Evolutionary conservation across 2,797 vertebrate species (phyloP), one percentile per base, ranked within the genome.

Genomic region (Schizothorax lantsangensis): DNA sequence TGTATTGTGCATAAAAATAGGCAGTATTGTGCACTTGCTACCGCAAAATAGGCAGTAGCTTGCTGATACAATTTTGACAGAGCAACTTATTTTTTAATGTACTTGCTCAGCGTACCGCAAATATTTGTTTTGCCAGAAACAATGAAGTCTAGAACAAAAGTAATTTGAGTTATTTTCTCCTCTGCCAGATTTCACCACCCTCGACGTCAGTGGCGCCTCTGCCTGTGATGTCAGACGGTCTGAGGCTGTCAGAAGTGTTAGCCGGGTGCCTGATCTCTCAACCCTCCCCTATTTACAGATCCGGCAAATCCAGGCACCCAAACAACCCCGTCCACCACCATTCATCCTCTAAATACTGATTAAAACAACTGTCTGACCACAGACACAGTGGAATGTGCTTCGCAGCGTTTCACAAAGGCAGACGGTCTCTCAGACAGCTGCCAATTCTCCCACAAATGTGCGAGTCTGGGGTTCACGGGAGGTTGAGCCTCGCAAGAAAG

Each of bases 331-430:
- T 15, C 36, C 86, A 64, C 84, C 66, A 45, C 30, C 69, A 19
- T 75, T 79, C 47, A 80, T 36, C 36, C 36, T 71, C 84, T 36
- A 84, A 85, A 85, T 38, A 36, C 73, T 84, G 66, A 71, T 86
- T n/a, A 86, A 84, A 89, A 86, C 79, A 59, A 79, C 66, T 14
- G 21, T 59, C 64, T 78, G 68, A 81, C 82, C 81, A 49, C 88
- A 89, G 78, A 86, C 73, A 0, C 38, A 2, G 36, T 79, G 86
- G 89, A 90, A 89, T 88, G 88, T 33, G 77, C 81, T 82, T 73
- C 17, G 4, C 30, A 66, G 81, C 40, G 15, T 45, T 84, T 84
- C 66, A 75, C 79, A 85, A 81, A 85, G 57, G 38, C 83, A 87
- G 79, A 85, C 68, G 49, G 72, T 72, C 72, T 78, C 74, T 85